Evolutionary conservation across 2,888 invertebrate genomes (phyloP).

Genomic region (Meiosimyza platycephala): DNA sequence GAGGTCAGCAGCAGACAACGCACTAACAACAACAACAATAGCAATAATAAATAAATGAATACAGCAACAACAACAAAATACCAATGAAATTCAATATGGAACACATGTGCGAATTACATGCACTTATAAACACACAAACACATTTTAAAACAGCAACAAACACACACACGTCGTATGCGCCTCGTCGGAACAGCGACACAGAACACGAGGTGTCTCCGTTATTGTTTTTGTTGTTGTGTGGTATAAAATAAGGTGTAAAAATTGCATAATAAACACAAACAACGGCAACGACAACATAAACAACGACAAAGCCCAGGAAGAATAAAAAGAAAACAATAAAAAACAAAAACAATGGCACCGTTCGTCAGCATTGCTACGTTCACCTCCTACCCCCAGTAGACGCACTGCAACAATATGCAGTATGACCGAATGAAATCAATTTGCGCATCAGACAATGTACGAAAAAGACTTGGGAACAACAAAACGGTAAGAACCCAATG

Average conservation of each 20-base stretch:
- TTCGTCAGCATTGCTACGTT: background rate
- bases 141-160: background rate
- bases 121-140: background rate
- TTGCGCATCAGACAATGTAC: conserved; percentile 7
- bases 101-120: conserved; percentile 31
- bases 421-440: conserved; percentile 27
- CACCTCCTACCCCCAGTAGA: background rate
- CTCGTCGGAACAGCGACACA: too few species aligned
- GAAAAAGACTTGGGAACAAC: background rate
- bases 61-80: conserved; percentile 30
- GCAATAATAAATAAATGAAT: conserved; percentile 16
- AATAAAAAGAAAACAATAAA: conserved; percentile 13
- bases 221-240: background rate
- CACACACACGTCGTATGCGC: too few species aligned
- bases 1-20: conserved; percentile 26
- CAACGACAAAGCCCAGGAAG: conserved; percentile 17
- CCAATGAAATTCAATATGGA: conserved; percentile 38
- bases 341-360: conserved; percentile 4
- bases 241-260: conserved; percentile 35
- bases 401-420: conserved; percentile 18
- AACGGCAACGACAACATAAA: conserved; percentile 10
- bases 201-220: too few species aligned
- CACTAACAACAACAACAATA: conserved; percentile 1
- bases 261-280: conserved; percentile 26
- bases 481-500: background rate